Conservation (phyloP, 92 coral and sea anemone species). For the Hydrozoanthus gracilis region DNA sequence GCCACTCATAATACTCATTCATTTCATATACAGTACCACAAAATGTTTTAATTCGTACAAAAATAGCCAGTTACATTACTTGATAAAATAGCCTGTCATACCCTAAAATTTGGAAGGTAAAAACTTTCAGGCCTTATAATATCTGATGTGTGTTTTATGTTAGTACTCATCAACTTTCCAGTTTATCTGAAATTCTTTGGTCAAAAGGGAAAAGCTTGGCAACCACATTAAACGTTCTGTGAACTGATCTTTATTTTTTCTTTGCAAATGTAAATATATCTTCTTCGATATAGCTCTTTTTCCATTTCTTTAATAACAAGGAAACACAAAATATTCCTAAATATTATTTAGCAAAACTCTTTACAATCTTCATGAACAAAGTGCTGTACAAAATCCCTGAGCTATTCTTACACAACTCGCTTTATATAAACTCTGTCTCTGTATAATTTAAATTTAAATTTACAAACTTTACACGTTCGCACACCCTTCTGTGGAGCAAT, state of each 20-base stretch:
- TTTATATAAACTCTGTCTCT: conserved; percentile 53
- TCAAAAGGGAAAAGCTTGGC: not conserved
- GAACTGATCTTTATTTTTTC: conserved; percentile 16
- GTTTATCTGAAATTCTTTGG: conserved; percentile 3
- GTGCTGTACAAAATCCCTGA: conserved; percentile 47
- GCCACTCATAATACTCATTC: no score
- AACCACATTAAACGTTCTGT: not conserved
- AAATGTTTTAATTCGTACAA: no score
- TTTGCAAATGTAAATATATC: conserved; percentile 46
- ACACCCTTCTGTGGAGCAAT: not conserved
- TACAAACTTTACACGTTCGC: conserved; percentile 51
- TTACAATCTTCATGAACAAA: conserved; percentile 48
- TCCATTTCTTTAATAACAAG: conserved; percentile 47
- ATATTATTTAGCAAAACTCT: conserved; percentile 52
- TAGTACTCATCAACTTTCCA: no score
- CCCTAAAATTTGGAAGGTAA: no score
- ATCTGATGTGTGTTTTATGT: no score
- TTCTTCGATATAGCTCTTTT: conserved; percentile 36
- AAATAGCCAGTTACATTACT: no score
- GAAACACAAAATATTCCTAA: conserved; percentile 52
- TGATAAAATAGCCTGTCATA: no score
- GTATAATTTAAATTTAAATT: conserved; percentile 33
- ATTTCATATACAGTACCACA: no score
- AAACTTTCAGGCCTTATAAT: no score
- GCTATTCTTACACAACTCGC: not conserved